phyloP scores from a whole-genome alignment of 2,113 vertebrate genomes.

The Microcebus griseorufus region DNA sequence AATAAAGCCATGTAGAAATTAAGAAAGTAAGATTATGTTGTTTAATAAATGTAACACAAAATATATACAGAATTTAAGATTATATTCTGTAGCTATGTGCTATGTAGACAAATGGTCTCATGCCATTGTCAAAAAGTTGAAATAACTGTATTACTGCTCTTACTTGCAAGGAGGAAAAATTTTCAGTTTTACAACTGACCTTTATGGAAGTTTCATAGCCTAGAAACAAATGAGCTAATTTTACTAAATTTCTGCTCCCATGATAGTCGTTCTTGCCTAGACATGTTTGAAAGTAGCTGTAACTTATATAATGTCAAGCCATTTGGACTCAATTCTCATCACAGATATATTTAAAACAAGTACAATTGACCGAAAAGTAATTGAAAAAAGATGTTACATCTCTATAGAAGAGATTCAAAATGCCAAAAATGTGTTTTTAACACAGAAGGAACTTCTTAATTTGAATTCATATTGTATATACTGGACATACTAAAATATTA shows the following conservation, averaged over 20 bases:
- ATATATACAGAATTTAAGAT: not conserved
- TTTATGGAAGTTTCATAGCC: constrained; percentile 25
- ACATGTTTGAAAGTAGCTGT: constrained; percentile 21
- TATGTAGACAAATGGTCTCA: not conserved
- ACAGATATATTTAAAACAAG: constrained; percentile 1
- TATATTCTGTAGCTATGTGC: not conserved
- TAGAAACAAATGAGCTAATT: constrained; percentile 45
- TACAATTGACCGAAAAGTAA: not conserved
- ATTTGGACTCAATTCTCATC: not conserved
- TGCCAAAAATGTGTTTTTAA: constrained; percentile 31
- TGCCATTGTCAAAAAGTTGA: not conserved
- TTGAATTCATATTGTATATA: not conserved
- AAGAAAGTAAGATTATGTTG: not conserved
- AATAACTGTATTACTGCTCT: not conserved
- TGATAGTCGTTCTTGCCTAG: constrained; percentile 2
- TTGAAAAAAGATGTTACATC: not conserved
- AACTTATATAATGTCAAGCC: constrained; percentile 36
- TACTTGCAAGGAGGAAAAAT: constrained; percentile 38
- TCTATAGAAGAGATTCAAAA: constrained; percentile 5
- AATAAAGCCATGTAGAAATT: not conserved
- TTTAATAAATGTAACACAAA: not conserved
- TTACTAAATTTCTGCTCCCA: constrained; percentile 38
- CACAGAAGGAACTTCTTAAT: not conserved
- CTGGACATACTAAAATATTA: not conserved
- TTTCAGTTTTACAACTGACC: constrained; percentile 22